These are phyloP conservation scores for Todiramphus saurophagus DNA, from an alignment of 2,113 vertebrate species.

Conservation along the genomic window DNA sequence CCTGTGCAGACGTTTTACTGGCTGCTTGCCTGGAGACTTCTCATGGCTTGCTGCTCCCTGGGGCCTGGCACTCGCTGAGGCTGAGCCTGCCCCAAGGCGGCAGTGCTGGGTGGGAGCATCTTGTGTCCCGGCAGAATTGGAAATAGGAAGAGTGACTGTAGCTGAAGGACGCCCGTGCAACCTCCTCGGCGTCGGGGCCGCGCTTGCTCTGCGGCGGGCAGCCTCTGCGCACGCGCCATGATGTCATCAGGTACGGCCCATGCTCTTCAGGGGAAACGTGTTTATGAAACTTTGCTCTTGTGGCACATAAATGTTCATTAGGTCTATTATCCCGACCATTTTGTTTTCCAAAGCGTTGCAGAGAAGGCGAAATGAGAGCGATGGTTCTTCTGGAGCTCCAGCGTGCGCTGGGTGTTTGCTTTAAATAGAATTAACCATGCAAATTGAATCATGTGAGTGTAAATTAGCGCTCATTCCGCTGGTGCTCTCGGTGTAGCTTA, in stretches of 20 bases:
- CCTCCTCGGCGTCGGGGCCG: accelerated
- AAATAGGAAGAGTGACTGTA: background rate
- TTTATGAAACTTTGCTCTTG: background rate
- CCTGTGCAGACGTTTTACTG: background rate
- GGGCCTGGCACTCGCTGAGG: background rate
- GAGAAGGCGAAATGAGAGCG: background rate
- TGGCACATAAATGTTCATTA: background rate
- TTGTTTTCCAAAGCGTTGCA: background rate
- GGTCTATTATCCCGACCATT: background rate
- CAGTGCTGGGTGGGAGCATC: background rate
- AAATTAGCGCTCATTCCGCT: background rate
- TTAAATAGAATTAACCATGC: conserved; percentile 49
- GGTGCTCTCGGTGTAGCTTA: conserved; percentile 1
- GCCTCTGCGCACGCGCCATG: accelerated
- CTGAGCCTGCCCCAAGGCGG: background rate
- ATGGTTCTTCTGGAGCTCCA: background rate
- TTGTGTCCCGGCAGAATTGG: background rate
- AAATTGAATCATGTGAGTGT: background rate
- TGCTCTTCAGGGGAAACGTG: background rate
- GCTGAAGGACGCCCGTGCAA: background rate
- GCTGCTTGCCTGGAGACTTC: background rate
- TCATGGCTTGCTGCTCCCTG: accelerated
- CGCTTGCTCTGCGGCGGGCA: background rate
- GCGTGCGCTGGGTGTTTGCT: conserved; percentile 16
- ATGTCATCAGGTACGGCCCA: accelerated